Evolutionary conservation across 2,797 vertebrate species (phyloP).

Genomic region (Carapus acus): DNA sequence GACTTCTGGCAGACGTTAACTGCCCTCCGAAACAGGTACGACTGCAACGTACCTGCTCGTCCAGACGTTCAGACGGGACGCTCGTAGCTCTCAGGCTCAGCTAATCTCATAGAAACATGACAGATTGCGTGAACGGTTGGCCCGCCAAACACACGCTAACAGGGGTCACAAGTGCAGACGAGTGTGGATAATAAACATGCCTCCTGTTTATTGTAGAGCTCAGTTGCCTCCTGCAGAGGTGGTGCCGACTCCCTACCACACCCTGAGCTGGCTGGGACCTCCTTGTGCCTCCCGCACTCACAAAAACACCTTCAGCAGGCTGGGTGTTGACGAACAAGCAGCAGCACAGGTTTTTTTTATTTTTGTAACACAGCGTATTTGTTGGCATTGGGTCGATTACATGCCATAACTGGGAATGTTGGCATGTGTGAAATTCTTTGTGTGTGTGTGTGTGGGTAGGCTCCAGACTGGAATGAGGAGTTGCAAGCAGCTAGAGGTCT

Average conservation of each 20-base stretch:
- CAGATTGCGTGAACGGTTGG: too few species aligned
- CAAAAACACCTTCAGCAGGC: constrained; percentile 67
- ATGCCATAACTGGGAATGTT: too few species aligned
- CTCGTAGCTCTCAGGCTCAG: too few species aligned
- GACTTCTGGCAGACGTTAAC: constrained; percentile 70
- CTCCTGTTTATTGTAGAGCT: constrained; percentile 44
- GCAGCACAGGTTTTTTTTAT: constrained; percentile 62
- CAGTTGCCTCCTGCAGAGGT: constrained; percentile 56
- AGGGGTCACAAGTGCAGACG: neutral
- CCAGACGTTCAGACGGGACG: too few species aligned
- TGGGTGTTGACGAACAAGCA: constrained; percentile 70
- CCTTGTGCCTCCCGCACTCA: constrained; percentile 64
- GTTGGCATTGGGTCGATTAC: neutral
- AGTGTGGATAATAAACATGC: neutral
- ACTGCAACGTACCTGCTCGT: neutral
- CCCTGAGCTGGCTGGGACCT: constrained; percentile 72
- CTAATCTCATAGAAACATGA: too few species aligned
- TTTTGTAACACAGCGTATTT: neutral
- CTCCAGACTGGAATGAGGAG: constrained; percentile 80
- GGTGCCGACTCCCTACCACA: constrained; percentile 69
- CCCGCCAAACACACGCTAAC: too few species aligned
- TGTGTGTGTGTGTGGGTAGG: constrained; percentile 42
- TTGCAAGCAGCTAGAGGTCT: constrained; percentile 74
- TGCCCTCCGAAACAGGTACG: constrained; percentile 67
- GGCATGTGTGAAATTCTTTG: constrained; percentile 1